Evolutionary conservation across 2,113 vertebrate species (phyloP), one percentile per base, ranked within the genome.

Genomic region (Cryptotis parvus): DNA sequence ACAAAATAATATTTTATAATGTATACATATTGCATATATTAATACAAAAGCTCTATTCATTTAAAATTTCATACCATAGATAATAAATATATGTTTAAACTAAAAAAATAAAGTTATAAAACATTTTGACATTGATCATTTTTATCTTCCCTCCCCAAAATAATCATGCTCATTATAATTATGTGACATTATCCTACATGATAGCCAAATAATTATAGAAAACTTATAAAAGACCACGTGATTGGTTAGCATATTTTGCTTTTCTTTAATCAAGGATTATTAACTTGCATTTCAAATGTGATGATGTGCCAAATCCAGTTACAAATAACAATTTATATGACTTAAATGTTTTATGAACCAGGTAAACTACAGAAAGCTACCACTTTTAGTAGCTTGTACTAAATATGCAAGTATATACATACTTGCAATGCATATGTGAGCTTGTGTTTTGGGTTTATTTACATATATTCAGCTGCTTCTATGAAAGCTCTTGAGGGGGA

Each of bases 201-300:
- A 14, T 12, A 49, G 9, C 29, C n/a, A 81, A 66, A 73, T 69
- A 29, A 69, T 35, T 4, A 24, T 39, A 18, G 24, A 35, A 63
- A 93, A 65, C 4, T 77, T 83, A 16, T 66, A 16, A 8, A 91
- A 87, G 31, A 35, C 0, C 22, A 65, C 33, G 11, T 87, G 58
- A 89, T 89, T 94, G 92, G 80, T 91, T 58, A 81, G 9, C 41
- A 33, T 75, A 84, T 31, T 92, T 84, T 39, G 26, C 1, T 65
- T 77, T 84, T 63, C 61, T 77, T 58, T 37, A 77, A 52, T 92
- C 81, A 87, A 31, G 11, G 35, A 94, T 91, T 87, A 87, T 89
- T 87, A 89, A 78, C n/a, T 63, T 74, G 2, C 6, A 87, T 89
- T 94, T 89, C 81, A 69, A 61, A 89, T 87, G 37, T 15, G 92